Conservation (phyloP, 1,140 invertebrate species). For the Pseudomyrmex gracilis region DNA sequence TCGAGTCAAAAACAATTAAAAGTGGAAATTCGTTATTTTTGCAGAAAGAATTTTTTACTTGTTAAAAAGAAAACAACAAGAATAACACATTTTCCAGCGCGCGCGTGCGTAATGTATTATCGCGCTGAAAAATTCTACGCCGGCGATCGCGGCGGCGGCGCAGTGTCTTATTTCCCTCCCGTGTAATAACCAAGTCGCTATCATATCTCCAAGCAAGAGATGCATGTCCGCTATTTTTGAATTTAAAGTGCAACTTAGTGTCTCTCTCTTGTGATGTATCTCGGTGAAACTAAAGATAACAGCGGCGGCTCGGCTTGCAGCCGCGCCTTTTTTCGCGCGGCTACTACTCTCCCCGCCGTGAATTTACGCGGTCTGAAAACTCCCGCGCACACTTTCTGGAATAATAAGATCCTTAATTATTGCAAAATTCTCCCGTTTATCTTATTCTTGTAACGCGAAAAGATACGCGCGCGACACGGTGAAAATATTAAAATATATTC, state of each 20-base stretch:
- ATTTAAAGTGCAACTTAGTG: slow-evolving; percentile 61
- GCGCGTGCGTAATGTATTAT: slow-evolving; percentile 32
- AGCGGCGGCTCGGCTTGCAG: slow-evolving; percentile 34
- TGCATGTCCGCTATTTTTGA: slow-evolving; percentile 43
- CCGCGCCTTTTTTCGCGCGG: slow-evolving; percentile 25
- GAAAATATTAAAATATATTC: too few species aligned
- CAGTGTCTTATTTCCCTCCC: slow-evolving; percentile 49
- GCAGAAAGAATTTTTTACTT: slow-evolving; percentile 11
- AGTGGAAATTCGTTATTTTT: too few species aligned
- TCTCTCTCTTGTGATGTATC: slow-evolving; percentile 38
- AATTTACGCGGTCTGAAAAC: slow-evolving; percentile 36
- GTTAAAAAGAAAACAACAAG: slow-evolving; percentile 32
- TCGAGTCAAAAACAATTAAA: slow-evolving; percentile 27
- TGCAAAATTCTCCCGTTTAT: neutral
- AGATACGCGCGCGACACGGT: neutral
- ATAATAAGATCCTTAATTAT: slow-evolving; percentile 8
- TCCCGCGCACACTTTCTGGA: neutral
- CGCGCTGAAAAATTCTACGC: slow-evolving; percentile 40
- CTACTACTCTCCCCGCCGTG: neutral
- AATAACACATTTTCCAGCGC: slow-evolving; percentile 1
- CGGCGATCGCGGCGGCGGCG: neutral
- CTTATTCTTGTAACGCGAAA: neutral
- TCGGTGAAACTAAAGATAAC: slow-evolving; percentile 56
- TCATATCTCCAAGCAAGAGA: slow-evolving; percentile 32
- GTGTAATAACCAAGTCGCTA: slow-evolving; percentile 46